Evolutionary conservation across 2,797 vertebrate genomes (phyloP).

Genomic region (Distichodus sexfasciatus): DNA sequence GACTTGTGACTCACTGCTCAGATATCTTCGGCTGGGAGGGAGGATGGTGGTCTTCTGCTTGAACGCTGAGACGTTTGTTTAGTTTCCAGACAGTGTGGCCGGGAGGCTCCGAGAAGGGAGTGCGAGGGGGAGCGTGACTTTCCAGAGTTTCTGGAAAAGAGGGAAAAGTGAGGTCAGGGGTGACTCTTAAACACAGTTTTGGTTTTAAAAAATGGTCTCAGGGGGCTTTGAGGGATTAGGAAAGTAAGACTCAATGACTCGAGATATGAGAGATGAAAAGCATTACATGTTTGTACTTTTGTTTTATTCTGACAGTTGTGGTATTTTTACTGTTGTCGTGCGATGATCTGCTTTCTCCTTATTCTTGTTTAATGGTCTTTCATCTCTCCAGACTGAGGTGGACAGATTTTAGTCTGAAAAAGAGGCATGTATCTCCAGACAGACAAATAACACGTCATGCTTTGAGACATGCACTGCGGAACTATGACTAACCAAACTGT

Average conservation of each 20-base stretch:
- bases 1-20: constrained; percentile 74
- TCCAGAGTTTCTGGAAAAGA: constrained; percentile 39
- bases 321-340: neutral
- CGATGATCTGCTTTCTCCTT: neutral
- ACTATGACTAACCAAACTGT: constrained; percentile 51
- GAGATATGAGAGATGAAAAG: neutral
- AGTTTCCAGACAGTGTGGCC: constrained; percentile 70
- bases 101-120: constrained; percentile 64
- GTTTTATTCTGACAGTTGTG: neutral
- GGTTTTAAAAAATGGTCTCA: neutral
- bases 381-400: constrained; percentile 21
- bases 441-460: constrained; percentile 26
- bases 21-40: constrained; percentile 70
- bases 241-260: constrained; percentile 3
- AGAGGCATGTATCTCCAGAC: constrained; percentile 37
- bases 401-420: constrained; percentile 41
- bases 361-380: neutral
- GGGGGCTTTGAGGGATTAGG: neutral
- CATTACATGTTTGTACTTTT: neutral
- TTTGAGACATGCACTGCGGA: constrained; percentile 40
- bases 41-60: constrained; percentile 55
- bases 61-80: constrained; percentile 71
- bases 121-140: constrained; percentile 49
- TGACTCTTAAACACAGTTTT: constrained; percentile 36
- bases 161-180: constrained; percentile 43